A percentile compares a stretch with the other conserved stretches of the same genome.
Evolutionary conservation across 2,797 vertebrate genomes (phyloP).

Genomic region (Mycteria americana): DNA sequence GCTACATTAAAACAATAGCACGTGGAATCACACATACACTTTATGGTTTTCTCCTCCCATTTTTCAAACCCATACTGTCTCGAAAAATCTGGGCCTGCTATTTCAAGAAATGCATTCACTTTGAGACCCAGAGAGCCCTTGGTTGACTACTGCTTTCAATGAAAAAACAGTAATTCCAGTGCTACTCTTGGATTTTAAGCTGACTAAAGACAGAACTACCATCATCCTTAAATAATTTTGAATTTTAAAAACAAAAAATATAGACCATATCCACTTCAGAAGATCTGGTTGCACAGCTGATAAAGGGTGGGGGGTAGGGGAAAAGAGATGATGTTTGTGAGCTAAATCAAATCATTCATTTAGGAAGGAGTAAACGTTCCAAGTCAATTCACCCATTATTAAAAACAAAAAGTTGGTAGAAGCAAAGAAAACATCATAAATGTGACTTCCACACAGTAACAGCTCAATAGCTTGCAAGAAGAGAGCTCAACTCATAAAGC

Average conservation of each 20-base stretch:
- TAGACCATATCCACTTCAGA: not conserved
- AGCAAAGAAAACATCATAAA: not conserved
- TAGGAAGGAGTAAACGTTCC: not conserved
- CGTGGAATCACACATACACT: not conserved
- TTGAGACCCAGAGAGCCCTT: not conserved
- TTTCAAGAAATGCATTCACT: not conserved
- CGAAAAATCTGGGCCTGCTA: not conserved
- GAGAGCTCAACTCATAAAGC: not conserved
- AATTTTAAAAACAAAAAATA: not conserved
- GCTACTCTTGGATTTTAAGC: not conserved
- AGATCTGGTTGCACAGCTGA: not conserved
- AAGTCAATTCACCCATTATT: not conserved
- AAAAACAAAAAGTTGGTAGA: not conserved
- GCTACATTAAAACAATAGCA: not conserved
- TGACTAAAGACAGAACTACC: not conserved
- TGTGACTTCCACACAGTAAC: not conserved
- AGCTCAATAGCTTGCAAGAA: not conserved
- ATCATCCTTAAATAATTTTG: not conserved
- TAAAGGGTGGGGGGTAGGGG: not conserved
- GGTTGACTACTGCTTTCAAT: not conserved
- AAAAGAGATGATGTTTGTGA: not conserved
- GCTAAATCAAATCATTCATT: not conserved
- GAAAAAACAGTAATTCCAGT: not conserved
- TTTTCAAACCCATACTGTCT: not conserved
- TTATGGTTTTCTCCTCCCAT: not conserved